Conservation (phyloP, 2,888 invertebrate genomes). For the Callosobruchus maculatus region DNA sequence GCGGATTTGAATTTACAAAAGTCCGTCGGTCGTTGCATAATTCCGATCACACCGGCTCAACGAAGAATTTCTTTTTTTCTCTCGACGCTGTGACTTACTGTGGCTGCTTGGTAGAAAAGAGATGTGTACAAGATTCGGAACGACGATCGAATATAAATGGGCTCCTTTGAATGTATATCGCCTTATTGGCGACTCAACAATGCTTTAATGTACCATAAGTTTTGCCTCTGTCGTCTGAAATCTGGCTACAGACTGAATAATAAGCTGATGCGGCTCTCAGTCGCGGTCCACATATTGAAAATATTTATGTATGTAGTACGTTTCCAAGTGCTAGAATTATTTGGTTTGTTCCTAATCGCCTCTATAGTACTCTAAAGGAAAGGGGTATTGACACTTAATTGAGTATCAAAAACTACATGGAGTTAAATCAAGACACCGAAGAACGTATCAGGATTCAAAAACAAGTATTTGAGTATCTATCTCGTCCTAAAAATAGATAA, state of each 20-base stretch:
- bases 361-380: no score
- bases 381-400: no score
- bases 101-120: neutral
- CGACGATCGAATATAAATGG: neutral
- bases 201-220: neutral
- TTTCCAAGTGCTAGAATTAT: no score
- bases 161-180: neutral
- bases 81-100: neutral
- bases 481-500: no score
- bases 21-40: neutral
- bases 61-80: neutral
- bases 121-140: neutral
- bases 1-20: neutral
- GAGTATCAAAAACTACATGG: no score
- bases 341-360: no score
- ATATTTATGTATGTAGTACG: neutral
- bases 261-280: neutral
- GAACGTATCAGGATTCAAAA: no score
- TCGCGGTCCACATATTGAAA: neutral
- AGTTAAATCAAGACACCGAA: no score
- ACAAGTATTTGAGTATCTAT: no score
- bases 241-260: neutral
- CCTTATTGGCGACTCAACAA: neutral
- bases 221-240: neutral
- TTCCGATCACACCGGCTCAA: neutral